Base-by-base conservation (phyloP, 2,797 vertebrate species). In the Tolypeutes matacus region DNA sequence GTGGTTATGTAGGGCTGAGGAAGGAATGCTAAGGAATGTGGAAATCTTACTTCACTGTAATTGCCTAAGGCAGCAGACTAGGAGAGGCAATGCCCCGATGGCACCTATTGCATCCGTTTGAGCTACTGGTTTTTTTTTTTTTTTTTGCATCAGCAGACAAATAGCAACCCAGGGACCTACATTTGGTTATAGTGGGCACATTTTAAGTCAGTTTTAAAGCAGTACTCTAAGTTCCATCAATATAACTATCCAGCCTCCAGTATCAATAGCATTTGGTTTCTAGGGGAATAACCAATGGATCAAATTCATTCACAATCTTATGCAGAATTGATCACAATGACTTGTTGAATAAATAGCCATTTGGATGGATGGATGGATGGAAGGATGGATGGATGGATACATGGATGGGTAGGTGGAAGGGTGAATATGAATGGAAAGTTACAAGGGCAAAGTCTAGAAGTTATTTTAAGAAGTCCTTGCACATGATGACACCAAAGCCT, bases 381-480 rank as follows among this genome's bases (percentile, higher is more conserved):
- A 46, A 5, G 82, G 7, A 36, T 69, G 60, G 31, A 49, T 82
- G 36, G 18, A 18, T 31, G 31, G 36, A 65, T 58, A 39, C 39
- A 39, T 39, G 20, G 23, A 73, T 62, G 13, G 64, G 21, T 36
- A n/a, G 13, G 65, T 39, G 14, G 18, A 89, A 86, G 85, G 18
- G 17, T 81, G 9, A 70, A 78, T 42, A 87, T 53, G 46, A 96
- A 70, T 88, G 9, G 17, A 93, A 95, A 78, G 34, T 86, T 77
- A 72, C 2, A 78, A 87, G 13, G 86, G 29, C 21, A 90, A 78
- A 86, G n/a, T 92, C 25, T 78, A 20, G n/a, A 95, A 56, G 6
- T 25, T 87, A 78, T 65, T 81, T 39, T 64, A 94, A 3, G n/a
- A 67, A 92, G 85, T 82, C 39, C 10, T n/a, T n/a, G n/a, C n/a